These are phyloP conservation scores for Sylvietta virens DNA, from an alignment of 2,113 vertebrate genomes.

Conservation along the genomic window DNA sequence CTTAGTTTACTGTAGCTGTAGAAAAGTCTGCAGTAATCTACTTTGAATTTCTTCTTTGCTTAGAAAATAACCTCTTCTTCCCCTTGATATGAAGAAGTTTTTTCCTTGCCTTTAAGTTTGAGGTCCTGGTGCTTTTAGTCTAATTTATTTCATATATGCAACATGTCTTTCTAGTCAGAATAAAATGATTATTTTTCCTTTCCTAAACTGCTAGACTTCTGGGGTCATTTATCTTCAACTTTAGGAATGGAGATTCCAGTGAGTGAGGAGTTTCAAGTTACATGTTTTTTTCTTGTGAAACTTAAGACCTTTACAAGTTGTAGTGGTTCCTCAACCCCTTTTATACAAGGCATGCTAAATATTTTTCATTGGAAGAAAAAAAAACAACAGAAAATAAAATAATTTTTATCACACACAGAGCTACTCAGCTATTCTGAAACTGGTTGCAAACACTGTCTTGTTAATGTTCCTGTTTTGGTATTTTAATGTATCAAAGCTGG, in stretches of 20 bases:
- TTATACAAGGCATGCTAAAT: not conserved
- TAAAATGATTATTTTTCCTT: not conserved
- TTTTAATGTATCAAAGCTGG: not conserved
- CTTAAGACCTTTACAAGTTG: constrained; percentile 2
- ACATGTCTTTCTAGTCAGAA: not conserved
- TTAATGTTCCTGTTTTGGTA: not conserved
- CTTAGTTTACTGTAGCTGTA: not conserved
- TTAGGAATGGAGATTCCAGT: not conserved
- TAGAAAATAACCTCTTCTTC: not conserved
- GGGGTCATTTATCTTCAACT: not conserved
- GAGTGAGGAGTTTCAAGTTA: not conserved
- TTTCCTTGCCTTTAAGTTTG: not conserved
- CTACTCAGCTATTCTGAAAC: not conserved
- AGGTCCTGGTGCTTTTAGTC: not conserved
- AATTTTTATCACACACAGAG: not conserved
- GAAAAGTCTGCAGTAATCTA: not conserved
- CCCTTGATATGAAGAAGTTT: not conserved
- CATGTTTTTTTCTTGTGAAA: constrained; percentile 2
- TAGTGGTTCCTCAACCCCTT: not conserved
- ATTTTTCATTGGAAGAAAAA: not conserved
- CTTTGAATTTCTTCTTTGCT: not conserved
- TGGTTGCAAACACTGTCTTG: not conserved
- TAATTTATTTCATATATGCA: not conserved
- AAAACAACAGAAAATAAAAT: not conserved
- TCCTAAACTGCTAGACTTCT: not conserved